phyloP scores from a whole-genome alignment of 2,113 vertebrate genomes.

The Erythrocercus mccallii region DNA sequence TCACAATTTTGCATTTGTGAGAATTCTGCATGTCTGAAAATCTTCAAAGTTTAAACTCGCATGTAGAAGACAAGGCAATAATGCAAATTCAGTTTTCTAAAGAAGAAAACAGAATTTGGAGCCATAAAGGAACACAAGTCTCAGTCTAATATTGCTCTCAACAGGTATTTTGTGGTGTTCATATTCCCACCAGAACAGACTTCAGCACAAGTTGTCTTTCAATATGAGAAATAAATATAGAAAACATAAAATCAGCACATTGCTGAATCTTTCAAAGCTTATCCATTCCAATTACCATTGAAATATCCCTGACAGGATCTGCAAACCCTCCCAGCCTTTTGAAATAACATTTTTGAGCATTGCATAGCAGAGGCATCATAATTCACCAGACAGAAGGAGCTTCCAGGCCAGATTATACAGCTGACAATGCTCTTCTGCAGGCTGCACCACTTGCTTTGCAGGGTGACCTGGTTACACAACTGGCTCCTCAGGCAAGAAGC shows the following conservation, averaged over 20 bases:
- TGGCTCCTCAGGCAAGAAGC: not conserved
- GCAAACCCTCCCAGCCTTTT: not conserved
- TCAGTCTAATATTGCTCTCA: not conserved
- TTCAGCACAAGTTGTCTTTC: not conserved
- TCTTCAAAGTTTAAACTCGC: not conserved
- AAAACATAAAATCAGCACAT: not conserved
- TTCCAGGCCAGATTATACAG: not conserved
- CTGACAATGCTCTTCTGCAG: not conserved
- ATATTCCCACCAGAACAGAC: not conserved
- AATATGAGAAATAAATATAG: not conserved
- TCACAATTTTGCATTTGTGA: not conserved
- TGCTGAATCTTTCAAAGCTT: not conserved
- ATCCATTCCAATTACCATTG: not conserved
- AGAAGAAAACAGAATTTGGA: not conserved
- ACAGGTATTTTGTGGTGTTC: not conserved
- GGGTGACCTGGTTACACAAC: not conserved
- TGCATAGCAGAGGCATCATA: not conserved
- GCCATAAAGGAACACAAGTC: not conserved
- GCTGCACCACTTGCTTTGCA: not conserved
- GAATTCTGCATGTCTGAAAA: not conserved
- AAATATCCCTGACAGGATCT: not conserved
- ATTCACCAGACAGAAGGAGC: not conserved
- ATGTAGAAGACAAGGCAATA: not conserved
- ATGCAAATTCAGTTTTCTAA: not conserved
- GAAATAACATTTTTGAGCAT: not conserved